phyloP scores from a whole-genome alignment of 2,888 invertebrate species.

The Pristionchus fissidentatus region DNA sequence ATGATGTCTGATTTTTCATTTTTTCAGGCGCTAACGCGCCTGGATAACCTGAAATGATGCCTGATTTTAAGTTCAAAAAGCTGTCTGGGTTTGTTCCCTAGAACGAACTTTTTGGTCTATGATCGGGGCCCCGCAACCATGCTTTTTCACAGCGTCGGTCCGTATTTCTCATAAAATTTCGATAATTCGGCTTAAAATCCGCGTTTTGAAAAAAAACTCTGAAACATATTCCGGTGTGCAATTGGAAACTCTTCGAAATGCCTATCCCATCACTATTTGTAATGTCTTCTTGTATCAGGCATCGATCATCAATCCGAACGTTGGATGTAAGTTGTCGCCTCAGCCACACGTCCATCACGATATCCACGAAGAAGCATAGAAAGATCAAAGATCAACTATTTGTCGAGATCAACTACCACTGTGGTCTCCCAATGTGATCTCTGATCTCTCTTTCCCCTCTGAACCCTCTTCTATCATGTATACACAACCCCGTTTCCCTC shows the following conservation, averaged over 20 bases:
- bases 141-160: no score
- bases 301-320: conserved; percentile 74
- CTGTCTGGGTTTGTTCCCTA: no score
- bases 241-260: not conserved
- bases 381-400: conserved; percentile 1
- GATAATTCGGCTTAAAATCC: no score
- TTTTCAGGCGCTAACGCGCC: no score
- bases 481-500: conserved; percentile 2
- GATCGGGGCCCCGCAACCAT: no score
- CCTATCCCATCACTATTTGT: not conserved
- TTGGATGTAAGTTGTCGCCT: conserved; percentile 73
- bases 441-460: not conserved
- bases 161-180: no score
- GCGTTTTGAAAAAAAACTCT: no score
- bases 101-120: no score
- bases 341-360: conserved; percentile 72
- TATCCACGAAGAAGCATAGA: conserved; percentile 41
- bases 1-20: no score
- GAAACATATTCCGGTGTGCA: no score
- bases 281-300: conserved; percentile 53
- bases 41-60: no score
- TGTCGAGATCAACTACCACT: not conserved
- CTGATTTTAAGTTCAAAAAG: no score
- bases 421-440: not conserved
- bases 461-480: conserved; percentile 20